Base-by-base conservation (phyloP, 2,113 vertebrate species). In the Osmerus mordax region DNA sequence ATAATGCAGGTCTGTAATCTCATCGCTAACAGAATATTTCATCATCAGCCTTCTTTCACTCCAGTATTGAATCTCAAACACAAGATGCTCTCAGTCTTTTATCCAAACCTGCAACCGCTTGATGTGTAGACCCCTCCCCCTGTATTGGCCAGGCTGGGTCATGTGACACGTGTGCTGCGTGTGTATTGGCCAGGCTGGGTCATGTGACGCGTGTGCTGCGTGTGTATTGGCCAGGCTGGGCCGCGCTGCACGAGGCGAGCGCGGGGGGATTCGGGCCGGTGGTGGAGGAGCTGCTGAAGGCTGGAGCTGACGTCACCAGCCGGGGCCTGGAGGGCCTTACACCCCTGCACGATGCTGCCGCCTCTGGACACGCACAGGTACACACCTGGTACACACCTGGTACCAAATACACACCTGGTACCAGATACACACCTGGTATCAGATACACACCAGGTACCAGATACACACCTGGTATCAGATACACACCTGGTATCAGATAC, bases 211-310 rank as follows among this genome's bases (percentile, higher is more conserved):
- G 41, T 47, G 41, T 47, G 41, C 41, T 47, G 41, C 41, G 1
- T 47, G 41, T 47, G 41, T 47, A 47, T 47, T 47, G 41, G 41
- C 41, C 41, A 95, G 94, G 92, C 69, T 93, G 91, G 90, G 92
- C 91, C 72, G 87, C 94, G 69, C 83, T 95, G 80, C 93, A 94
- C 81, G 89, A 94, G 71, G 93, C 93, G 75, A 86, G 89, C 67
- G 77, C 0, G 36, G 3, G 54, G 3, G 91, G 91, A 62, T 88
- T 80, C 81, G 65, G 65, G 70, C 88, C 92, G 71, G 58, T 91
- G 32, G 88, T 91, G 65, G 32, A 79, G 73, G 91, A 91, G 73
- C 84, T 95, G 61, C 77, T 95, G 78, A 86, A 90, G 81, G 88
- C 90, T 16, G 93, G 91, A 77, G 93, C 94, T 81, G 52, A 92